phyloP scores from a whole-genome alignment of 2,888 invertebrate species.

The Macaria notata region DNA sequence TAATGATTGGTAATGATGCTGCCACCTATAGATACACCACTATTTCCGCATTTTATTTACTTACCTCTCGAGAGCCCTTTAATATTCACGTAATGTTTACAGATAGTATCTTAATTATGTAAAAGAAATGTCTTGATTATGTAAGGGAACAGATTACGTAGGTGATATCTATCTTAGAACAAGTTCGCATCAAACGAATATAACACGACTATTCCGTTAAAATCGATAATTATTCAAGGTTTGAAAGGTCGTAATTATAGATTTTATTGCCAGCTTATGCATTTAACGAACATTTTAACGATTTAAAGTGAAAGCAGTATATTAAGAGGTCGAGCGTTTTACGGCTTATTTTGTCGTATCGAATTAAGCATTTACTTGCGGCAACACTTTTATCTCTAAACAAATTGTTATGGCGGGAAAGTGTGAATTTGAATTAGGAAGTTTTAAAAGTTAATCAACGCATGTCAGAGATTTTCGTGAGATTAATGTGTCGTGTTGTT shows the following conservation, averaged over 20 bases:
- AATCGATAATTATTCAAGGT: conserved; percentile 5
- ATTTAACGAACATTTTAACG: conserved; percentile 20
- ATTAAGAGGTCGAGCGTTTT: conserved; percentile 32
- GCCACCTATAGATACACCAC: conserved; percentile 10
- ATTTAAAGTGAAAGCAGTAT: conserved; percentile 21
- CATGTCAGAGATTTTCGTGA: conserved; percentile 5
- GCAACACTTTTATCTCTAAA: conserved; percentile 21
- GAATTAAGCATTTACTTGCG: conserved; percentile 23
- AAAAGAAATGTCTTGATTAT: not conserved
- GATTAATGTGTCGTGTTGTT: conserved; percentile 6
- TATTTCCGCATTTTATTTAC: conserved; percentile 4
- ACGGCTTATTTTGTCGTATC: conserved; percentile 45
- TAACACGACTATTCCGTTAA: not conserved
- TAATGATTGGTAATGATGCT: conserved; percentile 1
- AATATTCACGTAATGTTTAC: not conserved
- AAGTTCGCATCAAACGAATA: not conserved
- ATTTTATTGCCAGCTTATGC: conserved; percentile 11
- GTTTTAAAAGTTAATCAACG: conserved; percentile 13
- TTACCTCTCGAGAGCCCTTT: not conserved
- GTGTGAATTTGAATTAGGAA: conserved; percentile 26
- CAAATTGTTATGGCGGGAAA: conserved; percentile 19
- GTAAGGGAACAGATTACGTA: conserved; percentile 4
- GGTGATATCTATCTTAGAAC: conserved; percentile 2
- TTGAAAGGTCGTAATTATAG: conserved; percentile 11
- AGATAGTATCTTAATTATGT: conserved; percentile 1